A percentile compares a stretch with the other conserved stretches of the same genome.
These are phyloP conservation scores for Drosophila novamexicana DNA, from an alignment of 1,140 invertebrate species.

Conservation along the genomic window DNA sequence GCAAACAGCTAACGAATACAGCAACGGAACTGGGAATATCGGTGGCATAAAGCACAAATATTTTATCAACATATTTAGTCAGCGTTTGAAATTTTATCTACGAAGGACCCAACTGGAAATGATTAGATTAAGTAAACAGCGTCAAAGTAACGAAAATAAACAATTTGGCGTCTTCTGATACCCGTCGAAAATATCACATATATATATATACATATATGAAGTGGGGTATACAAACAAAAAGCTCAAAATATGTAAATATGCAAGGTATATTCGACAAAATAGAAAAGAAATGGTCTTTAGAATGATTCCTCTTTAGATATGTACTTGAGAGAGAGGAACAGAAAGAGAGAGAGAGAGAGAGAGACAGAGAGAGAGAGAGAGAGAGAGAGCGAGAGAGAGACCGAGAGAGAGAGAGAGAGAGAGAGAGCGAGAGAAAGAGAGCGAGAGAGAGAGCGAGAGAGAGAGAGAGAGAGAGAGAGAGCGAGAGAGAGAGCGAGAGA, in stretches of 20 bases:
- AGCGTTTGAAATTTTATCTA: slow-evolving; percentile 41
- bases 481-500: too few relatives aligned
- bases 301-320: too few relatives aligned
- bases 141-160: slow-evolving; percentile 27
- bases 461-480: too few relatives aligned
- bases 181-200: neutral
- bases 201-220: neutral
- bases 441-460: too few relatives aligned
- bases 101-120: slow-evolving; percentile 34
- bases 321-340: too few relatives aligned
- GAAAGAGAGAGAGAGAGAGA: too few relatives aligned
- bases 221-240: neutral
- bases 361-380: too few relatives aligned
- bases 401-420: too few relatives aligned
- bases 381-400: too few relatives aligned
- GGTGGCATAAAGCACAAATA: slow-evolving; percentile 36
- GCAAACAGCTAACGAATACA: neutral
- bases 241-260: neutral
- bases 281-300: too few relatives aligned
- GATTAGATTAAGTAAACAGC: slow-evolving; percentile 46
- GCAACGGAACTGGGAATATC: slow-evolving; percentile 3
- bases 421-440: too few relatives aligned
- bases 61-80: slow-evolving; percentile 45
- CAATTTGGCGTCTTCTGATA: slow-evolving; percentile 12
- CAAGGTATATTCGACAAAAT: neutral